These are phyloP conservation scores for Philypnodon macrostomus DNA, from an alignment of 2,797 vertebrate species.

Conservation along the genomic window DNA sequence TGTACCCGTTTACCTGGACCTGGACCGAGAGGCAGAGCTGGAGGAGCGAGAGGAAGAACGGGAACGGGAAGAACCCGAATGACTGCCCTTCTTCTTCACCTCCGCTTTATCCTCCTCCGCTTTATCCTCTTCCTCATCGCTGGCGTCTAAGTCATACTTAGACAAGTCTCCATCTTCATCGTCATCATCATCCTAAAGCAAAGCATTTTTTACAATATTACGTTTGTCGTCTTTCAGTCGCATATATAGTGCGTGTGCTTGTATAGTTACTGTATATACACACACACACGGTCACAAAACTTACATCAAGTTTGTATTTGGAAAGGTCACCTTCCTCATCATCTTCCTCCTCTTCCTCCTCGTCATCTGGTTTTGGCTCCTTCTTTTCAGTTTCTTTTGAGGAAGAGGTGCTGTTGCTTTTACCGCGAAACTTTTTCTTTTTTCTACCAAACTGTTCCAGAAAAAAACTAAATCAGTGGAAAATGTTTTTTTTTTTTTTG, in stretches of 20 bases:
- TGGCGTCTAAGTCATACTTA: slow-evolving; percentile 92
- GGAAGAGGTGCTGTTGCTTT: slow-evolving; percentile 78
- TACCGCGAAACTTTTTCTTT: slow-evolving; percentile 96
- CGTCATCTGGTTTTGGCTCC: slow-evolving; percentile 78
- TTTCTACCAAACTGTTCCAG: slow-evolving; percentile 90
- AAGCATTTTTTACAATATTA: background rate
- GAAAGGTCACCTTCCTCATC: slow-evolving; percentile 94
- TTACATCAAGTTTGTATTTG: slow-evolving; percentile 97
- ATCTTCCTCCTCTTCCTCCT: slow-evolving; percentile 88
- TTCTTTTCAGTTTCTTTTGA: slow-evolving; percentile 89
- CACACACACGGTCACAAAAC: slow-evolving; percentile 1
- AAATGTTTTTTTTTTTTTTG: too few relatives aligned
- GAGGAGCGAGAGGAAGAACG: slow-evolving; percentile 92
- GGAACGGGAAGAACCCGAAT: slow-evolving; percentile 88
- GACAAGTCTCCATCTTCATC: slow-evolving; percentile 91
- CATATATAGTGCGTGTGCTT: too few relatives aligned
- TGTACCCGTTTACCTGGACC: slow-evolving; percentile 99
- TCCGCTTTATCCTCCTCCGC: slow-evolving; percentile 79
- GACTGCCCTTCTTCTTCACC: slow-evolving; percentile 83
- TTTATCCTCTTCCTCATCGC: slow-evolving; percentile 87
- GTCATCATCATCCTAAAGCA: slow-evolving; percentile 82
- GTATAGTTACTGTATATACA: too few relatives aligned
- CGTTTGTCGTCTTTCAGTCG: too few relatives aligned
- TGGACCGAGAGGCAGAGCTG: slow-evolving; percentile 98
- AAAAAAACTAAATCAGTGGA: background rate